Percentiles rank a stretch among this genome's conserved stretches.
phyloP scores from a whole-genome alignment of 2,113 vertebrate species.

The Crotophaga sulcirostris region DNA sequence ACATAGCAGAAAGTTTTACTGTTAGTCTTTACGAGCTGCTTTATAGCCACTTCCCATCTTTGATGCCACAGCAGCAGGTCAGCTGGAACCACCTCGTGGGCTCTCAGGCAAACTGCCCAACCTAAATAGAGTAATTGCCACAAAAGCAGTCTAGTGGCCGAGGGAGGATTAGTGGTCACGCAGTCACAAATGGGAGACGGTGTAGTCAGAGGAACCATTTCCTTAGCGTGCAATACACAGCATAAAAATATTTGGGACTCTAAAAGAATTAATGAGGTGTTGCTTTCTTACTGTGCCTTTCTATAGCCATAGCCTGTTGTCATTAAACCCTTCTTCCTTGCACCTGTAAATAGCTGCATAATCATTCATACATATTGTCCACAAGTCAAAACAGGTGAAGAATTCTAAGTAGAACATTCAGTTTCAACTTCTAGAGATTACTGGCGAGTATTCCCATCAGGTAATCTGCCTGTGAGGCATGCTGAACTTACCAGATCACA shows the following conservation, averaged over 20 bases:
- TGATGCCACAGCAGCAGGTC: not conserved
- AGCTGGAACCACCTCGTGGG: not conserved
- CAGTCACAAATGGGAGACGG: not conserved
- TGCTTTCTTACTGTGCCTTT: conserved; percentile 29
- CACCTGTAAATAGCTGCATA: conserved; percentile 9
- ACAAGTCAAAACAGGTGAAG: conserved; percentile 41
- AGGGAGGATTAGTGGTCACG: conserved; percentile 23
- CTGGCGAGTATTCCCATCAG: not conserved
- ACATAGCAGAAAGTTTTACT: not conserved
- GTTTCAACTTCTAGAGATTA: not conserved
- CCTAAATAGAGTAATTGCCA: not conserved
- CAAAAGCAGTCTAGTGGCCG: not conserved
- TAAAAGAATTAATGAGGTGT: not conserved
- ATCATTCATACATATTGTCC: not conserved
- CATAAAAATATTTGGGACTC: conserved; percentile 2
- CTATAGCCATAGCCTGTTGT: not conserved
- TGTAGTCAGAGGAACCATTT: not conserved
- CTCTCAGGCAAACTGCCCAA: not conserved
- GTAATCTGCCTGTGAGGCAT: not conserved
- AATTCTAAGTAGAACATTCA: not conserved
- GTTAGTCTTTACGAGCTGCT: not conserved
- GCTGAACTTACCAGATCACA: not conserved
- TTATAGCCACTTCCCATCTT: not conserved
- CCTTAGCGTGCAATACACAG: not conserved
- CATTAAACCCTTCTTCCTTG: conserved; percentile 18